Percentiles rank a stretch among this genome's conserved stretches.
These are phyloP conservation scores for Novumbra hubbsi DNA, from an alignment of 2,797 vertebrate species.

Conservation along the genomic window DNA sequence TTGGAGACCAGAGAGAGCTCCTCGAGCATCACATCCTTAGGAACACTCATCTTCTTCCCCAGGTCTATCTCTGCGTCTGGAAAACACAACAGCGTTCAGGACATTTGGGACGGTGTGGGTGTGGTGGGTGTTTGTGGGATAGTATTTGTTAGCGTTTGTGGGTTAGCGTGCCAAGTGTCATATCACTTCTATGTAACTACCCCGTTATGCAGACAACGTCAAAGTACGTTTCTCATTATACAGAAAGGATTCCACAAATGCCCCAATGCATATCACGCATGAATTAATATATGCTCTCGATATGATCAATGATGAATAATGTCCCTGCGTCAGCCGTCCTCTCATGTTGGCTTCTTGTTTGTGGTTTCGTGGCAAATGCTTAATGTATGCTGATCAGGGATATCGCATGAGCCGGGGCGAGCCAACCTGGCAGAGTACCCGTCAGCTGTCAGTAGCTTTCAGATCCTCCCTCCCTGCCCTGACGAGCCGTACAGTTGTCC, in stretches of 20 bases:
- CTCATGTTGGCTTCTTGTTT: conserved; percentile 50
- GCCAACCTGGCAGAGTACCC: conserved; percentile 79
- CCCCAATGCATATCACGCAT: conserved; percentile 40
- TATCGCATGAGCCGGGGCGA: conserved; percentile 69
- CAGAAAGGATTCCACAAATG: neutral
- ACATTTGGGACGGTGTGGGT: no score
- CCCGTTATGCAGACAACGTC: conserved; percentile 23
- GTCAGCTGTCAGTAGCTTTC: conserved; percentile 88
- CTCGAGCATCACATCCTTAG: conserved; percentile 96
- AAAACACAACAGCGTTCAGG: conserved; percentile 5
- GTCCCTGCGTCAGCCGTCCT: conserved; percentile 38
- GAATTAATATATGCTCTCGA: conserved; percentile 50
- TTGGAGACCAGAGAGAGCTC: conserved; percentile 89
- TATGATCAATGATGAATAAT: conserved; percentile 59
- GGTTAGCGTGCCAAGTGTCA: neutral
- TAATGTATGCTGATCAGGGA: conserved; percentile 63
- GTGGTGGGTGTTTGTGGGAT: neutral
- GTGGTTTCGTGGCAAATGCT: conserved; percentile 39
- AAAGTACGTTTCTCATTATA: conserved; percentile 8
- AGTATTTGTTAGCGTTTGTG: neutral
- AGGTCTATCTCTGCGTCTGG: conserved; percentile 82
- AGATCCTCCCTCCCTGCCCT: conserved; percentile 62
- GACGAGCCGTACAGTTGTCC: conserved; percentile 77
- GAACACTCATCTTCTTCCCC: conserved; percentile 88
- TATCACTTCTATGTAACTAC: neutral